Evolutionary conservation across 2,113 vertebrate genomes (phyloP).

Genomic region (Entelurus aequoreus): DNA sequence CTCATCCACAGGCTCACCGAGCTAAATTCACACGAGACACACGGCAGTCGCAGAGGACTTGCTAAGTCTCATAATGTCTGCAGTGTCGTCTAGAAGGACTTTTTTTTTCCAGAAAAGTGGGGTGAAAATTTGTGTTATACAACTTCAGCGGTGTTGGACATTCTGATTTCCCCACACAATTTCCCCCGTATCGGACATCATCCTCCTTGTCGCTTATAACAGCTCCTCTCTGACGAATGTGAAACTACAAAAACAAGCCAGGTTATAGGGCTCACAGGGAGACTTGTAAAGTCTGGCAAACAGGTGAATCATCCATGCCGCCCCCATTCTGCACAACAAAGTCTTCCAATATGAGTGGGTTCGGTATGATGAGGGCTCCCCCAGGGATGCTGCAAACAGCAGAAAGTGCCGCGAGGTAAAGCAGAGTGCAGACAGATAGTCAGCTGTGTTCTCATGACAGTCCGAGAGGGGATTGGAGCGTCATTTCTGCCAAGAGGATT

Average conservation of each 20-base stretch:
- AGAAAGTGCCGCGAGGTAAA: slow-evolving; percentile 16
- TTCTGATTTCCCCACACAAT: slow-evolving; percentile 11
- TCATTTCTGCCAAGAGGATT: slow-evolving; percentile 71
- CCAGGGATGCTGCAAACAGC: not conserved
- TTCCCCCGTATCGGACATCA: slow-evolving; percentile 1
- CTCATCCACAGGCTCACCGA: not conserved
- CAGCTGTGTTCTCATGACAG: slow-evolving; percentile 41
- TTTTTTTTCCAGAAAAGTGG: not conserved
- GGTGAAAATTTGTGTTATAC: not conserved
- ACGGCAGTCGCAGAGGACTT: too few relatives aligned
- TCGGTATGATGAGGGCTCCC: not conserved
- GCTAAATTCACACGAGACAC: not conserved
- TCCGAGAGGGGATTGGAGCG: slow-evolving; percentile 58
- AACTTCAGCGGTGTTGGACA: not conserved
- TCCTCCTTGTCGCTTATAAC: slow-evolving; percentile 14
- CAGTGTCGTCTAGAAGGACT: too few relatives aligned
- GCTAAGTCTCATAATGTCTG: too few relatives aligned
- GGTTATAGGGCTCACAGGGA: slow-evolving; percentile 25
- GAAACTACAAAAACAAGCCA: slow-evolving; percentile 36
- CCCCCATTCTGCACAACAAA: not conserved
- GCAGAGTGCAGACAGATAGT: slow-evolving; percentile 35
- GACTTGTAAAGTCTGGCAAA: not conserved
- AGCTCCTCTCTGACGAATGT: slow-evolving; percentile 33
- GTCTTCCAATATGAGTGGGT: too few relatives aligned
- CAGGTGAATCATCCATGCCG: slow-evolving; percentile 6